A percentile compares a stretch with the other conserved stretches of the same genome.
These are phyloP conservation scores for Phymatocera aterrima DNA, from an alignment of 2,888 invertebrate species.

Conservation along the genomic window DNA sequence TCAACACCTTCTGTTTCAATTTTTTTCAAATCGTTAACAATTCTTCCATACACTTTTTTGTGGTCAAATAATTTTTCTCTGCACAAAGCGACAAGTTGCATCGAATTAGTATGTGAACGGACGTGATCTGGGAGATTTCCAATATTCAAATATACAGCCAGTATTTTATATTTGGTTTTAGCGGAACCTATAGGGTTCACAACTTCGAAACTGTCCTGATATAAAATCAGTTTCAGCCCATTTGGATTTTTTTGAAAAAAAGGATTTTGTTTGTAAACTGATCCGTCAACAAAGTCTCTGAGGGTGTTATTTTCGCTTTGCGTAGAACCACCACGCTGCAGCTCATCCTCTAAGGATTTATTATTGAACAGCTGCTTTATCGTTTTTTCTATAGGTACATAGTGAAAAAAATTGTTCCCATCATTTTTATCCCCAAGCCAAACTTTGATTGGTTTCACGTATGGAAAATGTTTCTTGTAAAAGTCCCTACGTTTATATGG, in stretches of 20 bases:
- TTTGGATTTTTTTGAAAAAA: constrained; percentile 56
- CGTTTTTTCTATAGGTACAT: constrained; percentile 47
- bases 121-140: constrained; percentile 44
- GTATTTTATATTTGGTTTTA: constrained; percentile 41
- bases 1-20: constrained; percentile 41
- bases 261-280: constrained; percentile 50
- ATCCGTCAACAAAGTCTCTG: constrained; percentile 57
- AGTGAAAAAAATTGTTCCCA: constrained; percentile 25
- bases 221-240: constrained; percentile 52
- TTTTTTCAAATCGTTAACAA: constrained; percentile 44
- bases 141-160: constrained; percentile 45
- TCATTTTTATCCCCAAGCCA: constrained; percentile 33
- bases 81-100: constrained; percentile 48
- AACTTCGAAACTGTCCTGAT: constrained; percentile 56
- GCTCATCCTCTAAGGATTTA: constrained; percentile 39
- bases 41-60: constrained; percentile 44
- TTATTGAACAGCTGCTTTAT: constrained; percentile 6
- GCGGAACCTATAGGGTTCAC: constrained; percentile 52
- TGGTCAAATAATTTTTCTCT: constrained; percentile 47
- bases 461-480: constrained; percentile 48
- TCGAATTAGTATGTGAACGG: constrained; percentile 46
- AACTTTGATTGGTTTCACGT: constrained; percentile 46
- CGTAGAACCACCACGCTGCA: background rate
- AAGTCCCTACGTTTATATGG: constrained; percentile 49
- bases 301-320: constrained; percentile 47